These are phyloP conservation scores for Thereva nobilitata DNA, from an alignment of 2,888 invertebrate genomes.

Conservation along the genomic window DNA sequence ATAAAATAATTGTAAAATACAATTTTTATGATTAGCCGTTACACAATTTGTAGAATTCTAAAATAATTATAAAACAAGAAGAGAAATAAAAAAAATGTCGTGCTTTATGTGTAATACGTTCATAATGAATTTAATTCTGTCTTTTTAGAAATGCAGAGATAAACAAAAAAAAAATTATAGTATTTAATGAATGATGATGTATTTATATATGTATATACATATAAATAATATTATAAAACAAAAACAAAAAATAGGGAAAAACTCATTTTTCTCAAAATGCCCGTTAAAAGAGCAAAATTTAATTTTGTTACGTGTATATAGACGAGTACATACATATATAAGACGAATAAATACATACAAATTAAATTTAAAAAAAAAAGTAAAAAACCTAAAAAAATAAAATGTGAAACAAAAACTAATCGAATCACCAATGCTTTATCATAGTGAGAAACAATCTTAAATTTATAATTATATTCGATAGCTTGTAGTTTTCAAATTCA, in stretches of 20 bases:
- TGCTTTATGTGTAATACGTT: constrained; percentile 32
- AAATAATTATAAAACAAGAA: constrained; percentile 12
- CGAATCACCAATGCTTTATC: too few relatives aligned
- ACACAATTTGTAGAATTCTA: constrained; percentile 32
- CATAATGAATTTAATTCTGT: constrained; percentile 30
- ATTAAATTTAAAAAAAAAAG: too few relatives aligned
- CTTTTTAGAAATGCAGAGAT: constrained; percentile 9
- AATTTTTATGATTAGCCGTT: constrained; percentile 29
- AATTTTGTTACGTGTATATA: constrained; percentile 23
- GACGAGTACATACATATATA: too few relatives aligned
- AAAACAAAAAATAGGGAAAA: too few relatives aligned
- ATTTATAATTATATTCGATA: too few relatives aligned
- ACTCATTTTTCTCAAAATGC: not conserved
- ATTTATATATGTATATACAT: not conserved
- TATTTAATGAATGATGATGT: constrained; percentile 5
- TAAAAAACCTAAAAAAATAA: too few relatives aligned
- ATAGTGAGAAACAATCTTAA: too few relatives aligned
- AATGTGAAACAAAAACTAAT: too few relatives aligned
- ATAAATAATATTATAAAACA: too few relatives aligned
- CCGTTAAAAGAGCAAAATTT: constrained; percentile 12
- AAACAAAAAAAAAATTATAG: constrained; percentile 2
- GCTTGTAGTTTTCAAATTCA: too few relatives aligned
- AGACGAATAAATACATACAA: too few relatives aligned
- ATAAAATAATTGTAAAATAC: constrained; percentile 27
- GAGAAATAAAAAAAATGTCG: constrained; percentile 24